A percentile compares a stretch with the other conserved stretches of the same genome.
Evolutionary conservation across 30 jellyfish, hydroid and myxozoan species (phyloP).

Genomic region (Aurelia aurita): DNA sequence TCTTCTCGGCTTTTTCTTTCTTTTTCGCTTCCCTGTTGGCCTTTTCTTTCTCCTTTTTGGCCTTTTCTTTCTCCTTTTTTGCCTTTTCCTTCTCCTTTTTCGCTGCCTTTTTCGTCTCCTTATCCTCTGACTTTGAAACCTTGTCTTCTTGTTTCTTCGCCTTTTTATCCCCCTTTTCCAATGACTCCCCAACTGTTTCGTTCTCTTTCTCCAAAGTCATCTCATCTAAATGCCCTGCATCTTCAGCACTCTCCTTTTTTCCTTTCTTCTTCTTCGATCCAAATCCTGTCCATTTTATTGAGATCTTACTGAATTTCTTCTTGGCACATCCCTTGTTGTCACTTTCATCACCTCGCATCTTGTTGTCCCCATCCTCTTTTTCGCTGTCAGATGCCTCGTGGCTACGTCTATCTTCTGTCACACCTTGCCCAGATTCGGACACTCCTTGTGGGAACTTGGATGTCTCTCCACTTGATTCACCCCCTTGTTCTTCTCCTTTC

Average conservation of each 20-base stretch:
- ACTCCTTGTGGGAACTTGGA: too few relatives aligned
- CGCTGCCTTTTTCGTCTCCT: not conserved
- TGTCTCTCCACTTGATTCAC: not conserved
- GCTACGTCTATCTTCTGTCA: too few relatives aligned
- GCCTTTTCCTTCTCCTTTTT: not conserved
- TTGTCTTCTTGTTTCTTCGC: not conserved
- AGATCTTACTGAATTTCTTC: not conserved
- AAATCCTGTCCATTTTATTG: slow-evolving; percentile 12
- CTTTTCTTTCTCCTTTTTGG: slow-evolving; percentile 4
- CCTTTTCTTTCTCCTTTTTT: slow-evolving; percentile 7
- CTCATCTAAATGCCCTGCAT: not conserved
- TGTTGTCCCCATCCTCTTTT: not conserved
- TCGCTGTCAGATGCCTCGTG: not conserved
- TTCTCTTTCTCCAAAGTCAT: not conserved
- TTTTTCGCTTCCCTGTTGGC: not conserved
- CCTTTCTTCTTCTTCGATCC: slow-evolving; percentile 24
- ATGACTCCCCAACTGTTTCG: not conserved
- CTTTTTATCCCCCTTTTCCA: slow-evolving; percentile 4
- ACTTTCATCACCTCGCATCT: not conserved
- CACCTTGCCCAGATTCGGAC: too few relatives aligned
- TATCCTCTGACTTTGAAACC: not conserved
- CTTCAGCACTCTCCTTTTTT: not conserved
- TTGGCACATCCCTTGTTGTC: not conserved
- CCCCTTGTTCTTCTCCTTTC: not conserved
- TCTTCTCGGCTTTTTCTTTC: not conserved